Percentiles rank a stretch among this genome's conserved stretches.
phyloP scores from a whole-genome alignment of 2,113 vertebrate species.

The Malurus cyaneus region DNA sequence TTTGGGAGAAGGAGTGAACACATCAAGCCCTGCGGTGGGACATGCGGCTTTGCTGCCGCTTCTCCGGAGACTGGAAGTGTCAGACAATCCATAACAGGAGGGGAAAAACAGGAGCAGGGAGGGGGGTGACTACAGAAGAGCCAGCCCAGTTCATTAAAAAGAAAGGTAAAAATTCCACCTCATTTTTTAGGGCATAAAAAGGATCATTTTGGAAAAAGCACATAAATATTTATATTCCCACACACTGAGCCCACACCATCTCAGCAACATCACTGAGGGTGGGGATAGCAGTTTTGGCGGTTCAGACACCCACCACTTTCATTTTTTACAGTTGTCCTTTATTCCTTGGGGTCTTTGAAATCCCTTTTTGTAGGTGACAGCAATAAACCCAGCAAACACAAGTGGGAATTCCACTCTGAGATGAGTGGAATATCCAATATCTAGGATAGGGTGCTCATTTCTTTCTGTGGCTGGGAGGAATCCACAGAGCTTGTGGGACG shows the following conservation, averaged over 20 bases:
- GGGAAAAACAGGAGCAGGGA: background rate
- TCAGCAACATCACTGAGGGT: background rate
- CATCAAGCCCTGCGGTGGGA: background rate
- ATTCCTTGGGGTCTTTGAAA: background rate
- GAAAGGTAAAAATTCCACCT: background rate
- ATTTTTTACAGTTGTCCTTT: background rate
- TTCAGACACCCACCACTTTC: background rate
- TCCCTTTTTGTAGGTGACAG: background rate
- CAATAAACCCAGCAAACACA: background rate
- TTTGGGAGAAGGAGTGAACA: background rate
- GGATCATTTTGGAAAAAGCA: background rate
- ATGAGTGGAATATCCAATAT: background rate
- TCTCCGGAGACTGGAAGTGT: conserved; percentile 33
- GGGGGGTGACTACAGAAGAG: background rate
- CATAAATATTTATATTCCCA: background rate
- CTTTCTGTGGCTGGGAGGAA: accelerated
- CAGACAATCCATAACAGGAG: conserved; percentile 34
- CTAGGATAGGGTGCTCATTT: background rate
- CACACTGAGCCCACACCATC: accelerated
- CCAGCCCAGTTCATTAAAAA: background rate
- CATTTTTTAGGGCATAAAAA: background rate
- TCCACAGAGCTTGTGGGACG: background rate
- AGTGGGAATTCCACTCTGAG: background rate
- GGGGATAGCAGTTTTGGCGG: accelerated
- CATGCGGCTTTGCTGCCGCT: background rate